Base-by-base conservation (phyloP, 2,888 invertebrate genomes). In the Andrena praecox region DNA sequence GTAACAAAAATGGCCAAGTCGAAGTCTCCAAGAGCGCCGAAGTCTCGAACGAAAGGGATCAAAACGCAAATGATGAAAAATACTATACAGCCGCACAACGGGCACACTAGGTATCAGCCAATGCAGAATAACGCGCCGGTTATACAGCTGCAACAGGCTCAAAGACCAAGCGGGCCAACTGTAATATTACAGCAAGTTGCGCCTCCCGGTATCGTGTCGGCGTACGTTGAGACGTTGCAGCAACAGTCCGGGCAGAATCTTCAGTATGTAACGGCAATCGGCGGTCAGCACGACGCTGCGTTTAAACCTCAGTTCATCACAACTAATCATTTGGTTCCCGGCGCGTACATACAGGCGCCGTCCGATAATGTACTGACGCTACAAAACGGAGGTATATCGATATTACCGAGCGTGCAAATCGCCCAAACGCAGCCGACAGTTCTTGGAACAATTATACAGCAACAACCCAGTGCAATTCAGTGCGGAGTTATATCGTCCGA, bases 261-360 rank as follows among this genome's bases (percentile, higher is more conserved):
- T 93, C 97, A 97, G 90, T 97, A 97, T 89, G 96, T 97, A 63
- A 96, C 97, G 10, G 96, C 97, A 0, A 95, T 96, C 80, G 95
- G 96, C 0, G 96, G 96, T 6, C 96, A 96, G 92, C 92, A 92
- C 2, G 93, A 93, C 24, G 54, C 89, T 0, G 85, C 90, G 4
- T 91, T 90, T 74, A 93, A 94, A 33, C 93, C 94, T 0, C 93
- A 93, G 69, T 93, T 90, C 33, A 93, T 94, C 42, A 83, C 93
- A 0, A 89, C 93, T 0, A 93, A 93, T 85, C 90, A 91, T 6
- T 79, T 94, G 10, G 90, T 94, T 16, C 93, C 94, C 7, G 93
- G 93, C 1, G 91, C 94, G 5, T 94, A 93, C 54, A 93, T 93
- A 52, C 93, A 93, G 66, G 88, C 94, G 1, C 90, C 92, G 0